phyloP scores from a whole-genome alignment of 2,113 vertebrate genomes.

The human (Homo sapiens) region DNA sequence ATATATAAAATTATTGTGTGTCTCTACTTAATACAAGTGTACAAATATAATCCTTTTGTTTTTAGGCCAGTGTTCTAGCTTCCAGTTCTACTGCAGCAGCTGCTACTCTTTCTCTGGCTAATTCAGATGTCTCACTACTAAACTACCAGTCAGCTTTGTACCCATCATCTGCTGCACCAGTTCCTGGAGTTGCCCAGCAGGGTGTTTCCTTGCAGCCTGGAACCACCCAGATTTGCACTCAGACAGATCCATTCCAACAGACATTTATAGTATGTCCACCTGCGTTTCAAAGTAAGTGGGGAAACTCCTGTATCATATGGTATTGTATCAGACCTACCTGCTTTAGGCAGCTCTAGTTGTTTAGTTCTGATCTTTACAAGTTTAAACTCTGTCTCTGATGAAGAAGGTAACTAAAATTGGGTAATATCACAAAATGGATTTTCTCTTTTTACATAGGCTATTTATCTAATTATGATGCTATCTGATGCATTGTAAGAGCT shows the following conservation, averaged over 20 bases:
- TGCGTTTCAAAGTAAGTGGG: constrained; percentile 93
- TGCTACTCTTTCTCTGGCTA: constrained; percentile 94
- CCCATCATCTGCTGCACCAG: constrained; percentile 95
- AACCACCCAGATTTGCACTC: constrained; percentile 94
- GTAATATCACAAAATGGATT: not conserved
- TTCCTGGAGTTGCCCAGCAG: constrained; percentile 94
- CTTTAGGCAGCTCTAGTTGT: not conserved
- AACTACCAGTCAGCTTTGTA: constrained; percentile 97
- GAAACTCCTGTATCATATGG: not conserved
- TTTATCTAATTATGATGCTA: not conserved
- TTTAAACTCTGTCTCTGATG: constrained; percentile 39
- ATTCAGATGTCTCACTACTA: constrained; percentile 92
- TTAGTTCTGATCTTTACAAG: constrained; percentile 37
- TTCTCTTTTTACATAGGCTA: not conserved
- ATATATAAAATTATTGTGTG: not conserved
- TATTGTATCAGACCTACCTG: not conserved
- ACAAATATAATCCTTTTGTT: constrained; percentile 18
- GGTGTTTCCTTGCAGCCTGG: constrained; percentile 94
- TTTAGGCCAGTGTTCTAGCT: constrained; percentile 87
- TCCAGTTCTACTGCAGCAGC: constrained; percentile 91
- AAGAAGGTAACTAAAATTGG: not conserved
- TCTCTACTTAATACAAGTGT: not conserved
- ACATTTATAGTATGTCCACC: constrained; percentile 98
- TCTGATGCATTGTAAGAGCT: not conserved
- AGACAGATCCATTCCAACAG: constrained; percentile 97